Base-by-base conservation (phyloP, 2,888 invertebrate species). In the Nymphalis polychloros region DNA sequence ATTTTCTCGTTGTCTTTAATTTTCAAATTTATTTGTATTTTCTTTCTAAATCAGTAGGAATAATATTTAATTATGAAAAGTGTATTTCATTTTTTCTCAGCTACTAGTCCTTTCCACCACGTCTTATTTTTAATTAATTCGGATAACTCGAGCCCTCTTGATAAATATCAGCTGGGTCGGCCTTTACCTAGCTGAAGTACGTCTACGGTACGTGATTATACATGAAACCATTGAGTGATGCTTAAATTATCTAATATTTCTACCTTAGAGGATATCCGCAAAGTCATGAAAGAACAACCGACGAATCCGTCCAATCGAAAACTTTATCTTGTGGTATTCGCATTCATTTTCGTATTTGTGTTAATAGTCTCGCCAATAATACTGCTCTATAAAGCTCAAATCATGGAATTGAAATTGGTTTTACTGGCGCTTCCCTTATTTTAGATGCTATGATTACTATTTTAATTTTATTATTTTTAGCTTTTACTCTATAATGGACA, bases 341-440 rank as follows among this genome's bases (percentile, higher is more conserved):
- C 69, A 77, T 70, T 10, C 73, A 73, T 70, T 76, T 60, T 8
- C 61, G 52, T 1, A 75, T 71, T 59, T 79, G 65, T 1, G 49
- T 53, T 53, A 77, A 62, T 17, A 78, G 55, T 53, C 71, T 75
- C 8, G 77, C 57, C 5, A 77, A 41, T 16, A 78, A 57, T 35
- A 67, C 48, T 17, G 76, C 77, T n/a, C 76, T 78, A 63, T 74
- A 69, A 1, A 77, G 65, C 63, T 78, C 78, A 0, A 78, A 62
- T 23, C 77, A 62, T 10, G 77, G 77, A 19, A 76, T 48, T 19
- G 78, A 75, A 16, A 78, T 63, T 35, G 73, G 64, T 63, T 73
- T 76, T 2, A 78, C 59, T n/a, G 79, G 77, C n/a, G 78, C 78
- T 50, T 77, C 76, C 59, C 69, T 72, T 8, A 78, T 77, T 72